These are phyloP conservation scores for Centrocercus urophasianus DNA, from an alignment of 2,113 vertebrate genomes.

Conservation along the genomic window DNA sequence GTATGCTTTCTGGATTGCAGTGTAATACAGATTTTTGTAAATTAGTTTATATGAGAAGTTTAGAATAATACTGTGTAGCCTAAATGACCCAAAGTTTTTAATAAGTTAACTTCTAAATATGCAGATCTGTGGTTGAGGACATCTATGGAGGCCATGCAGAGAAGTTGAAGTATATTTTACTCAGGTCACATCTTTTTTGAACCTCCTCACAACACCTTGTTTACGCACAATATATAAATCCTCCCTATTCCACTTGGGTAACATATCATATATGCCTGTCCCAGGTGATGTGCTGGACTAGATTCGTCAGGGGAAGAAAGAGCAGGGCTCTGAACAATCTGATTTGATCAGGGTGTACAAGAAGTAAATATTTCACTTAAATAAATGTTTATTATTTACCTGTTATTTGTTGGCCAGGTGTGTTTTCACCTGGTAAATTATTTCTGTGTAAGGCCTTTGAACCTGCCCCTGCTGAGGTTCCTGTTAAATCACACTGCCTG, in stretches of 20 bases:
- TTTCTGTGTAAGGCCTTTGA: not conserved
- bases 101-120: not conserved
- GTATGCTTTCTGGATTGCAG: not conserved
- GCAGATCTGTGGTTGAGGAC: not conserved
- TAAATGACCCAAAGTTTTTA: not conserved
- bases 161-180: not conserved
- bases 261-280: not conserved
- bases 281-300: not conserved
- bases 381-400: not conserved
- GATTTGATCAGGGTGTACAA: not conserved
- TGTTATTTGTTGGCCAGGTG: not conserved
- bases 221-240: not conserved
- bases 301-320: not conserved
- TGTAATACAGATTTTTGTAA: not conserved
- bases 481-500: not conserved
- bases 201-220: not conserved
- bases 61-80: not conserved
- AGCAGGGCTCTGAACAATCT: not conserved
- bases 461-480: not conserved
- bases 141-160: fast-evolving
- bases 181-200: not conserved
- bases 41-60: not conserved
- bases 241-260: not conserved
- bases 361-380: not conserved
- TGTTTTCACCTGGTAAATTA: not conserved